phyloP scores from a whole-genome alignment of 2,797 vertebrate species.

The Pachyuromys duprasi region DNA sequence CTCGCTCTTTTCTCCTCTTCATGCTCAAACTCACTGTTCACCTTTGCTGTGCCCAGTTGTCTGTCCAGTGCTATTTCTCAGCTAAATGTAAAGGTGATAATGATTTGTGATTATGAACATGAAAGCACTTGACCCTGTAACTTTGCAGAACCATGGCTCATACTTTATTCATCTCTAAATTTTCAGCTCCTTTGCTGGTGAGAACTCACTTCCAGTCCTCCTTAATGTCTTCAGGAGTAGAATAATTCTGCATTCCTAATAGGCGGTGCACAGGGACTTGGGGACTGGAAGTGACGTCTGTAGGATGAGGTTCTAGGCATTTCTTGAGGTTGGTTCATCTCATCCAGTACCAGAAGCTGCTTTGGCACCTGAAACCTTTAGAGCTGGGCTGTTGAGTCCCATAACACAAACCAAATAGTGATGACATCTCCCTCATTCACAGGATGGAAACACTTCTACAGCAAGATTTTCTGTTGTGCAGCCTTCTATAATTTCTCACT shows the following conservation, averaged over 20 bases:
- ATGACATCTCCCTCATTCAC: not conserved
- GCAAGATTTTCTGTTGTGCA: not conserved
- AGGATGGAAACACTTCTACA: not conserved
- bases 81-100: rapidly evolving
- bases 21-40: not conserved
- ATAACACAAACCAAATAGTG: not conserved
- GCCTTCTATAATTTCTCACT: not conserved
- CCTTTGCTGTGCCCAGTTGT: too few relatives aligned
- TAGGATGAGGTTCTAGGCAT: not conserved
- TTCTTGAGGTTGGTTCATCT: not conserved
- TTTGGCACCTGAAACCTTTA: not conserved
- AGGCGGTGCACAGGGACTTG: not conserved
- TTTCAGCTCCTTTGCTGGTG: not conserved
- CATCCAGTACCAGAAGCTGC: not conserved
- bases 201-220: not conserved
- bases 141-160: rapidly evolving
- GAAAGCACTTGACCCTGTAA: not conserved
- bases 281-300: too few relatives aligned
- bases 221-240: not conserved
- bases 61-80: not conserved
- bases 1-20: not conserved
- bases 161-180: not conserved
- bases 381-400: not conserved
- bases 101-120: not conserved
- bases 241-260: not conserved